Evolutionary conservation across 2,797 vertebrate genomes (phyloP), one percentile per base, ranked within the genome.

Genomic region (Falco berigora): DNA sequence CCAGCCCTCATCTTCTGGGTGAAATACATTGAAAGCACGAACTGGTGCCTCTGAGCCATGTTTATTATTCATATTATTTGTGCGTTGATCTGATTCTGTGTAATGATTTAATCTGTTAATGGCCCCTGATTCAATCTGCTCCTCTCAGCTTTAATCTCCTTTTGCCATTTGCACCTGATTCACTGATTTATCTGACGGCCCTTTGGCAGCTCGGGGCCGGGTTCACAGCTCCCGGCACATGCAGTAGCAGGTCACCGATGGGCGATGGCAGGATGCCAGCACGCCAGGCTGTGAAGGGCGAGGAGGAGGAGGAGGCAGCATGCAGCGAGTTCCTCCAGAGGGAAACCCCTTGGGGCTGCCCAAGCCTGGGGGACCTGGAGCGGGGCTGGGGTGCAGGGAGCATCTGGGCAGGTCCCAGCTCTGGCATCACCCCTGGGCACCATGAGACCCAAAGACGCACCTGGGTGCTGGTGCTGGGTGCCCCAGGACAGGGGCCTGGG

Each of bases 31-130:
- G 46, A 58, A 71, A 86, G 79, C 79, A 38, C 3, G 56, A 91
- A 55, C 61, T 5, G 27, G 42, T 92, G 90, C 92, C 93, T 64
- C 86, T 22, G 87, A 85, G 86, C 80, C 55, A 34, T 68, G 82
- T 82, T 96, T 93, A 82, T 94, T 95, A 91, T 88, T 97, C 90
- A 47, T 55, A 32, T 90, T 95, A 88, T 92, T 94, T 79, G 92
- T 21, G 86, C 5, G 27, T 83, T 85, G 94, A 91, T 92, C 88
- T 94, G 96, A 92, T 93, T 84, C 86, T 9, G 2, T 58, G 83
- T 84, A 90, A 95, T 47, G 88, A 95, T 94, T 96, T 96, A 97
- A 97, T 96, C 95, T 88, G 90, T 73, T 96, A 96, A 97, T 82
- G 77, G 94, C 80, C 86, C 74, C 83, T 40, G 83, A 94, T 88